A percentile compares a stretch with the other conserved stretches of the same genome.
phyloP scores from a whole-genome alignment of 2,113 vertebrate genomes.

The Chamaea fasciata region DNA sequence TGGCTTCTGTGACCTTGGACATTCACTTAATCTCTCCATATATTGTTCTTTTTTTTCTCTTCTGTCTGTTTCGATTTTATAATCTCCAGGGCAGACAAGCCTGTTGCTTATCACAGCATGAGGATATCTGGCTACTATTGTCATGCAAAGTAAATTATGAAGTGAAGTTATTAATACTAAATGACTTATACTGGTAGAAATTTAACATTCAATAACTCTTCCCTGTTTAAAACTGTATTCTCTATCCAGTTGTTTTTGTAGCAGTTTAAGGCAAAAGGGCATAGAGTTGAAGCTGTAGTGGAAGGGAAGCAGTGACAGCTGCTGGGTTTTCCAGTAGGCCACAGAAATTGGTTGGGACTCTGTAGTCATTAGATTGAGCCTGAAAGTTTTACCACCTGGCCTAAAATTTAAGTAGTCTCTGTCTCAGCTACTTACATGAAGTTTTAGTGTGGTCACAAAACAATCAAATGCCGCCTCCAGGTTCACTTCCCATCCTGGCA shows the following conservation, averaged over 20 bases:
- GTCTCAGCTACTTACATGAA: neutral
- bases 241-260: neutral
- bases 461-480: neutral
- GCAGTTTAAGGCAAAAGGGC: neutral
- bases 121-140: neutral
- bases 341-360: neutral
- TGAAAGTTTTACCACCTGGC: neutral
- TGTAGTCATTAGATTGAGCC: neutral
- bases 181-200: neutral
- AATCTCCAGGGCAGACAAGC: neutral
- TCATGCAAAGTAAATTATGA: conserved; percentile 34
- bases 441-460: neutral
- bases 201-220: neutral
- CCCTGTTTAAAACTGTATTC: neutral
- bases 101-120: conserved; percentile 24
- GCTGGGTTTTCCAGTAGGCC: neutral
- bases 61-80: neutral
- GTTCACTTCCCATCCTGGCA: neutral
- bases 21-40: neutral
- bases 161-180: conserved; percentile 12
- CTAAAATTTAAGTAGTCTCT: neutral
- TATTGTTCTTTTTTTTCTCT: neutral
- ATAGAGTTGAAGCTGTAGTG: neutral
- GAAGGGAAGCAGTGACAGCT: neutral
- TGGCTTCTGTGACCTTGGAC: conserved; percentile 1